Percentiles rank a stretch among this genome's conserved stretches.
Evolutionary conservation across 2,888 invertebrate genomes (phyloP).

Genomic region (Drosophila fulvimacula): DNA sequence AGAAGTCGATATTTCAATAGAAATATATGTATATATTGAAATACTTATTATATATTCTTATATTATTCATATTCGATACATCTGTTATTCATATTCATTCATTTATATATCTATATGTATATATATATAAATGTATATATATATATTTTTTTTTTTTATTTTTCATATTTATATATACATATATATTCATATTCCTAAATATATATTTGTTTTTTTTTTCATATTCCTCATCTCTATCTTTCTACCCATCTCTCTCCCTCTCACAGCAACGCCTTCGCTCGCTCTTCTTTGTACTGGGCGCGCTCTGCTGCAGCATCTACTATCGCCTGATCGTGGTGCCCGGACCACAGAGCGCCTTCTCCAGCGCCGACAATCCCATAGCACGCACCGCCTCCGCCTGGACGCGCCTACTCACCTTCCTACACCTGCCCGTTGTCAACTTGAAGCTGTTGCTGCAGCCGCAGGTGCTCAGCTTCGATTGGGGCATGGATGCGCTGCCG

Average conservation of each 20-base stretch:
- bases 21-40: no score
- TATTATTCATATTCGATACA: no score
- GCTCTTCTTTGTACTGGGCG: slow-evolving; percentile 88
- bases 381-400: slow-evolving; percentile 93
- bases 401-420: slow-evolving; percentile 94
- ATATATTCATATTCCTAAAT: neutral
- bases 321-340: slow-evolving; percentile 92
- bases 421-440: slow-evolving; percentile 96
- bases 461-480: slow-evolving; percentile 96
- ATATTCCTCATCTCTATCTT: neutral
- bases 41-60: no score
- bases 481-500: slow-evolving; percentile 99
- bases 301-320: slow-evolving; percentile 89
- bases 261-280: slow-evolving; percentile 89
- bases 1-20: no score
- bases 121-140: no score
- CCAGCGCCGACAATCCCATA: slow-evolving; percentile 97
- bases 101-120: no score
- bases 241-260: neutral
- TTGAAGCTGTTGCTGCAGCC: slow-evolving; percentile 95
- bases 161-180: no score
- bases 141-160: no score
- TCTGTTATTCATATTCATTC: no score
- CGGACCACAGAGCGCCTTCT: slow-evolving; percentile 89
- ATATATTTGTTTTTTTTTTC: no score